Conservation (phyloP, 2,113 vertebrate genomes). For the Leptobrachium ailaonicum region DNA sequence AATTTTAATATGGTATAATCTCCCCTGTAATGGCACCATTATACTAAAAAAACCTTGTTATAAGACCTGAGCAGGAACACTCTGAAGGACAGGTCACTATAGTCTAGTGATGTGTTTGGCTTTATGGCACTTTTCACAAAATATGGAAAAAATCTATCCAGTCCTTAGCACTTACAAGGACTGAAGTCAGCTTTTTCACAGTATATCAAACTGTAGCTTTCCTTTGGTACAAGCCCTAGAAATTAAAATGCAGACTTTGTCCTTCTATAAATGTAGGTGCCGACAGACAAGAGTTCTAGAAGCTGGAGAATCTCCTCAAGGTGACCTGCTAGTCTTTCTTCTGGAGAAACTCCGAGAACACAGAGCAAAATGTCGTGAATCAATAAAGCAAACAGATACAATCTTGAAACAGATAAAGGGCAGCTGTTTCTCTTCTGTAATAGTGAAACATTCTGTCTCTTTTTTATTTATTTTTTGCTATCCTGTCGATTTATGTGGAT, state of each 20-base stretch:
- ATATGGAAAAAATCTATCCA: no score
- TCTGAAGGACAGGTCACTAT: no score
- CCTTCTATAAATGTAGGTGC: slow-evolving; percentile 3
- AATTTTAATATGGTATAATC: no score
- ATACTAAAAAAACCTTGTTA: no score
- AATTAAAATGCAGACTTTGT: slow-evolving; percentile 35
- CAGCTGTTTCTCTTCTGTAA: slow-evolving; percentile 44
- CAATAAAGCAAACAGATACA: slow-evolving; percentile 48
- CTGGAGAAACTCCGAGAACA: slow-evolving; percentile 40
- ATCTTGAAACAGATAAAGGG: slow-evolving; percentile 48
- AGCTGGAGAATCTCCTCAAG: slow-evolving; percentile 25
- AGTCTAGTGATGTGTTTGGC: no score
- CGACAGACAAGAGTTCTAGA: slow-evolving; percentile 15
- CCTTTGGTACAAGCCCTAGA: background rate
- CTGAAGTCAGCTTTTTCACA: background rate
- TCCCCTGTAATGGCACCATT: no score
- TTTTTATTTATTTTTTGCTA: slow-evolving; percentile 44
- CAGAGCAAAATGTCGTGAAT: slow-evolving; percentile 41
- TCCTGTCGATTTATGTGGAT: slow-evolving; percentile 41
- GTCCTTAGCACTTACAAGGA: background rate
- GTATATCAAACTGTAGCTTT: background rate
- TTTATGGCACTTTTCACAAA: no score
- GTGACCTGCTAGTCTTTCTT: slow-evolving; percentile 43
- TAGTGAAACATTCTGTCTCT: slow-evolving; percentile 35
- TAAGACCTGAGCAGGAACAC: no score